These are phyloP conservation scores for Rattus norvegicus DNA, from an alignment of 2,113 vertebrate genomes.

Conservation along the genomic window DNA sequence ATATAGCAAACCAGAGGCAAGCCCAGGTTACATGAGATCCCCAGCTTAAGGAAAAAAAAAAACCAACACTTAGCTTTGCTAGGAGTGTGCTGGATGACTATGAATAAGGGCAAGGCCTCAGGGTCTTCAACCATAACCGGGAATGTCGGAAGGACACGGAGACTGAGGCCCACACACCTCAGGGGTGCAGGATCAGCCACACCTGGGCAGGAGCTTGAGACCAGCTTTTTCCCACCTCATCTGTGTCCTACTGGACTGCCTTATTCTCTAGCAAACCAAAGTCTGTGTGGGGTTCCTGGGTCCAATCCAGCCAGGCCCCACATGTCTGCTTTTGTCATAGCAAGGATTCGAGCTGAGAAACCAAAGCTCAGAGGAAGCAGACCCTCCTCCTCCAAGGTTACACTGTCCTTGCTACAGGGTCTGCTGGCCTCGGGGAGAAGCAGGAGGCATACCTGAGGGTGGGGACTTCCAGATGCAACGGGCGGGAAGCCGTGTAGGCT, in stretches of 20 bases:
- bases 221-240: background rate
- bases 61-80: background rate
- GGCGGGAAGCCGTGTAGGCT: background rate
- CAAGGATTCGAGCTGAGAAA: fast-evolving
- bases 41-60: background rate
- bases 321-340: no score
- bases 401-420: background rate
- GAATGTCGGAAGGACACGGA: background rate
- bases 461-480: background rate
- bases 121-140: background rate
- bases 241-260: fast-evolving
- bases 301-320: fast-evolving
- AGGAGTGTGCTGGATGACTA: background rate
- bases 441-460: background rate
- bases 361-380: background rate
- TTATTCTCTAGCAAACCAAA: background rate
- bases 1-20: background rate
- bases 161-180: fast-evolving
- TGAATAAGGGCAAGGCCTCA: background rate
- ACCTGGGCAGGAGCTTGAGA: background rate
- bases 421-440: fast-evolving
- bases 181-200: fast-evolving
- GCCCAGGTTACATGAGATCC: background rate
- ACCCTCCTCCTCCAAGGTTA: fast-evolving
- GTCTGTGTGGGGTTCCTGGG: fast-evolving